These are phyloP conservation scores for Dasypolia templi DNA, from an alignment of 2,888 invertebrate species.

Conservation along the genomic window DNA sequence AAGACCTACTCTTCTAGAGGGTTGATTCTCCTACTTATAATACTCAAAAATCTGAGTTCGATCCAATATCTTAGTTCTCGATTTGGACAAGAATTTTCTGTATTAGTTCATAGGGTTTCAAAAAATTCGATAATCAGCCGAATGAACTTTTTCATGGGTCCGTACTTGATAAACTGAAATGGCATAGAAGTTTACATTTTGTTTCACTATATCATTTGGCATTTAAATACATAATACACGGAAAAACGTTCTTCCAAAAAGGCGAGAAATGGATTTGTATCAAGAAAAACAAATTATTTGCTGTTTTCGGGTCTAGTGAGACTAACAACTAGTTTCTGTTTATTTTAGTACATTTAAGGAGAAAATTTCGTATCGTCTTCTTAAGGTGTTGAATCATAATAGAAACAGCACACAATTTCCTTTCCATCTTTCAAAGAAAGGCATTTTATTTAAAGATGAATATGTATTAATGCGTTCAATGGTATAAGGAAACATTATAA, in stretches of 20 bases:
- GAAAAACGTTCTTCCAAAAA: background rate
- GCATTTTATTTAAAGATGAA: too few relatives aligned
- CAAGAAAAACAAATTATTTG: conserved; percentile 4
- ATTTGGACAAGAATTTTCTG: background rate
- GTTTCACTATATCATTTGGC: background rate
- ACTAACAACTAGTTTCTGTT: background rate
- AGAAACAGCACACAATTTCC: too few relatives aligned
- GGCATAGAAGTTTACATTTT: background rate
- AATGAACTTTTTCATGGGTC: background rate
- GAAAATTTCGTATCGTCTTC: background rate
- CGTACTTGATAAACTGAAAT: background rate
- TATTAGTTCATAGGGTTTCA: background rate
- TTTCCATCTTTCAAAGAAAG: too few relatives aligned
- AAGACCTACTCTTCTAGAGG: background rate
- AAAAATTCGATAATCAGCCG: background rate
- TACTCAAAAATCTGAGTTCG: background rate
- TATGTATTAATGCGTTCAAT: background rate
- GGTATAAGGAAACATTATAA: background rate
- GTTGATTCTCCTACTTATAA: background rate
- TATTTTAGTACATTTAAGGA: background rate
- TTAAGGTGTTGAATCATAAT: background rate
- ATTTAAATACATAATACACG: background rate
- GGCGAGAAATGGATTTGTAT: background rate
- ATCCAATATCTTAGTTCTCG: background rate
- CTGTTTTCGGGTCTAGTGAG: background rate